phyloP scores from a whole-genome alignment of 2,797 vertebrate genomes.

The Halcyon badia region DNA sequence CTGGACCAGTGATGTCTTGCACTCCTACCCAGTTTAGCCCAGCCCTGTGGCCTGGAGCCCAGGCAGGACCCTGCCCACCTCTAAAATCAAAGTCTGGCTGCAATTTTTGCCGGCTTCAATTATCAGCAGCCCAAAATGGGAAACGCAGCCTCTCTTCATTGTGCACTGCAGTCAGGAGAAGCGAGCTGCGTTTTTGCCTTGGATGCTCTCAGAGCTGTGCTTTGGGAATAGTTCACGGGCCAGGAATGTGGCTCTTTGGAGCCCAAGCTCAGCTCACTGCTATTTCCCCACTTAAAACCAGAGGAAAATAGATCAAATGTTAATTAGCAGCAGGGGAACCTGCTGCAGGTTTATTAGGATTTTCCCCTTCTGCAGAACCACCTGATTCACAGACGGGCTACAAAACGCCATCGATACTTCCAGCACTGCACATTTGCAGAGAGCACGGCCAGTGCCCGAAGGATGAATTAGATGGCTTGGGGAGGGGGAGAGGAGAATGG shows the following conservation, averaged over 20 bases:
- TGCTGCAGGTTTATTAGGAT: slow-evolving; percentile 2
- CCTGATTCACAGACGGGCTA: not conserved
- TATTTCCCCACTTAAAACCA: slow-evolving; percentile 24
- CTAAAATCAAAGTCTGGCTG: not conserved
- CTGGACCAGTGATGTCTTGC: fast-evolving
- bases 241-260: slow-evolving; percentile 39
- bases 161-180: not conserved
- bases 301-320: slow-evolving; percentile 11
- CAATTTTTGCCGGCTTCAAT: not conserved
- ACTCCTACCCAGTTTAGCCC: not conserved
- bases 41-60: not conserved
- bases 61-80: not conserved
- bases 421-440: not conserved
- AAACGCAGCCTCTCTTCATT: not conserved
- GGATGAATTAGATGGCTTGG: not conserved
- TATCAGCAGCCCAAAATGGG: not conserved
- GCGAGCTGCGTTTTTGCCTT: not conserved
- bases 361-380: not conserved
- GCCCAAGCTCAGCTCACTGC: not conserved
- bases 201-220: slow-evolving; percentile 32
- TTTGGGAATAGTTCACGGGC: slow-evolving; percentile 41
- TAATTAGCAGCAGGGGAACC: slow-evolving; percentile 39
- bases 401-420: not conserved
- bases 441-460: fast-evolving
- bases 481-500: not conserved